Base-by-base conservation (phyloP, 92 coral and sea anemone species). In the Isaurus tuberculatus region DNA sequence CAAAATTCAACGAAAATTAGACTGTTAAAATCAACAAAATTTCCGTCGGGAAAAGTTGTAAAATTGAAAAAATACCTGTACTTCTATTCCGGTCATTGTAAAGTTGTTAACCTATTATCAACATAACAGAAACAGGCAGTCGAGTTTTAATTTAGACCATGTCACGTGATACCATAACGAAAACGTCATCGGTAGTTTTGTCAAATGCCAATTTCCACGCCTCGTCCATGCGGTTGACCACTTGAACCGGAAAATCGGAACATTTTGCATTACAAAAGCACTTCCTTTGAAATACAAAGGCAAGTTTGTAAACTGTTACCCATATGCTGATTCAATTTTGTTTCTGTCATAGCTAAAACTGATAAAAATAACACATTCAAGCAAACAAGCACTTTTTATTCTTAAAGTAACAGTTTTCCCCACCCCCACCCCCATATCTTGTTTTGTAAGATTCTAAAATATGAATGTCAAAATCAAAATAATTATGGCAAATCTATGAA, bases 61-160 rank as follows among this genome's bases (percentile, higher is more conserved):
- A 93, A 90, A 83, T 64, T 64, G 83, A 90, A 92, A 96, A 96
- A 97, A 92, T 97, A 97, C 99, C 99, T 97, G 94, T 85, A 97
- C 97, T 87, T 90, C 90, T 63, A 98, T 88, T 58, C 90, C 95
- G 95, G 93, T 91, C 99, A 97, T 97, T 87, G 98, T 89, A 83
- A 87, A 87, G 94, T 85, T 91, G 98, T 93, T 93, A 85, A 90
- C 83, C 87, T 92, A 79, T 87, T 88, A 92, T 91, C 88, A 91
- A 91, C 94, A 88, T 88, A 91, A 86, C 98, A 91, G 95, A 93
- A 91, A 88, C 94, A 93, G 80, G 89, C 89, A 85, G 92, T 91
- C 90, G 94, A 91, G 98, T 86, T 91, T 93, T 89, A 85, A 89
- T 91, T 89, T 83, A 85, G 72, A 79, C 65, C 33, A 78, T 48